phyloP scores from a whole-genome alignment of 2,113 vertebrate genomes.

The Thermophis baileyi region DNA sequence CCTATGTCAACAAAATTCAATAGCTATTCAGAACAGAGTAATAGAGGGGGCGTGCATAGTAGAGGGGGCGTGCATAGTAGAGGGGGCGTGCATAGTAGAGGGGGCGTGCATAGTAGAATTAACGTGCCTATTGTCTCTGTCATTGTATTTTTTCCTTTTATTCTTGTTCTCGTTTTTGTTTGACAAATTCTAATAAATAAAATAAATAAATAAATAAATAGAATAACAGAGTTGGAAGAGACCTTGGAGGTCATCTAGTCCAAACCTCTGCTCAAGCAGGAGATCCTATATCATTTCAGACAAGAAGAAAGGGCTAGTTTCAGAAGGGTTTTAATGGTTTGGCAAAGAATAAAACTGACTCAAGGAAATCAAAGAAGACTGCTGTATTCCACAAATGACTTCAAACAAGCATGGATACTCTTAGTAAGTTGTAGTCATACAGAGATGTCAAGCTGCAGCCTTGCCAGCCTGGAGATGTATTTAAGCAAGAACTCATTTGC shows the following conservation, averaged over 20 bases:
- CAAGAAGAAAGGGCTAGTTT: background rate
- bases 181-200: too few species aligned
- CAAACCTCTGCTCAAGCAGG: background rate
- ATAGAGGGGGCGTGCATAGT: background rate
- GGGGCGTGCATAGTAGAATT: too few species aligned
- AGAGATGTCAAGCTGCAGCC: constrained; percentile 20
- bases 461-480: constrained; percentile 20
- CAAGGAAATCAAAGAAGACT: background rate
- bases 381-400: background rate
- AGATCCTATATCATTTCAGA: background rate
- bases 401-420: background rate
- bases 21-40: background rate
- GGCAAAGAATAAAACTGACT: background rate
- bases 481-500: constrained; percentile 28
- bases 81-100: background rate
- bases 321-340: background rate
- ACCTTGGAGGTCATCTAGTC: background rate
- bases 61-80: too few species aligned
- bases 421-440: background rate
- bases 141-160: too few species aligned
- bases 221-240: too few species aligned
- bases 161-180: too few species aligned
- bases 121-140: too few species aligned
- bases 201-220: too few species aligned
- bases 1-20: background rate